These are phyloP conservation scores for Atractosteus spatula DNA, from an alignment of 2,113 vertebrate genomes.

Conservation along the genomic window DNA sequence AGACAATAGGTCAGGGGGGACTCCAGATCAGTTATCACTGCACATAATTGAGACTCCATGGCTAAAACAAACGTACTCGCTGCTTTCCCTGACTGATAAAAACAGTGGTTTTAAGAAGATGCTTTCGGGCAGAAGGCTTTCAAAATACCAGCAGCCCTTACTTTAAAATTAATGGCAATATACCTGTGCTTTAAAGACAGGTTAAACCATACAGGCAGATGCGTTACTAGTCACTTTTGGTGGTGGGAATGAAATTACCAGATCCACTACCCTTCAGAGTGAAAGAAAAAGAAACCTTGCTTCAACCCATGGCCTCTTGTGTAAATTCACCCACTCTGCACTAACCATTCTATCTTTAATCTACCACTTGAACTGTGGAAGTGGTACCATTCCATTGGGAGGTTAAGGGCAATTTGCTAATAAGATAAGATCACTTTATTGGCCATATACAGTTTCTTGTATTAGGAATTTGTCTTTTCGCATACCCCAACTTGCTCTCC, in stretches of 20 bases:
- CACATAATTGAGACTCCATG: conserved; percentile 18
- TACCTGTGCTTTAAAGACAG: background rate
- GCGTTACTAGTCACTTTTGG: background rate
- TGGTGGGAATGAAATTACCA: background rate
- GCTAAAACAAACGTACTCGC: background rate
- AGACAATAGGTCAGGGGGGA: conserved; percentile 20
- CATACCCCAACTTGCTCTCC: too few species aligned
- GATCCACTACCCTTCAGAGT: background rate
- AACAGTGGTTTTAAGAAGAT: conserved; percentile 8
- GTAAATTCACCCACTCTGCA: background rate
- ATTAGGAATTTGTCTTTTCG: too few species aligned
- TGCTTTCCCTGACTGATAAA: conserved; percentile 7
- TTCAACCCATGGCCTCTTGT: background rate
- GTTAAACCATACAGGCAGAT: background rate
- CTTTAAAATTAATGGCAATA: background rate
- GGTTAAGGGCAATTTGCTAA: background rate
- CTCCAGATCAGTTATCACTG: conserved; percentile 11
- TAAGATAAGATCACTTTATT: background rate
- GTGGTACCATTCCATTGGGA: too few species aligned
- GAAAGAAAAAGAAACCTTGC: background rate
- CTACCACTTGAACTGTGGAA: too few species aligned
- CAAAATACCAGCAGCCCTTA: background rate
- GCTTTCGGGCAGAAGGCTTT: conserved; percentile 1
- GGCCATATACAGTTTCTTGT: too few species aligned
- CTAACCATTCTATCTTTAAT: too few species aligned